phyloP scores from a whole-genome alignment of 2,888 invertebrate species.

The Philereme transversata region DNA sequence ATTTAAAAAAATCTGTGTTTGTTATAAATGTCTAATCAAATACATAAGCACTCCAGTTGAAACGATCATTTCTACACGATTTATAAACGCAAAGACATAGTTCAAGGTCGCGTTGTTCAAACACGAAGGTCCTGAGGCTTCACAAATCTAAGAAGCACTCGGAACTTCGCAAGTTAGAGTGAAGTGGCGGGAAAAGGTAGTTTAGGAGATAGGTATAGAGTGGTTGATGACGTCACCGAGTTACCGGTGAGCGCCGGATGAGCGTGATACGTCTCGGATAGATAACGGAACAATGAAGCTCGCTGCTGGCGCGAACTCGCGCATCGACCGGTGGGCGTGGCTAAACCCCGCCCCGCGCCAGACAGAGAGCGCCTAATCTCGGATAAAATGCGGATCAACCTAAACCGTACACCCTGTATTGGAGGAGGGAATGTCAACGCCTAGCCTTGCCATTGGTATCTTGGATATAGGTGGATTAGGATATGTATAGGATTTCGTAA shows the following conservation, averaged over 20 bases:
- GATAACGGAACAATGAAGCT: conserved; percentile 77
- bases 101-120: conserved; percentile 10
- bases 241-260: conserved; percentile 69
- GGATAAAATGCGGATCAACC: conserved; percentile 78
- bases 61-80: too few relatives aligned
- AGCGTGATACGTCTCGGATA: conserved; percentile 73
- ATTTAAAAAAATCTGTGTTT: too few relatives aligned
- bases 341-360: conserved; percentile 72
- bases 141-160: conserved; percentile 1
- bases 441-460: conserved; percentile 76
- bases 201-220: conserved; percentile 3
- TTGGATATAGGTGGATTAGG: conserved; percentile 76
- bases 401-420: conserved; percentile 74
- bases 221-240: conserved; percentile 56
- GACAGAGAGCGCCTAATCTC: conserved; percentile 78
- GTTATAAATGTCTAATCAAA: not conserved
- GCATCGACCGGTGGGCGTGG: conserved; percentile 82
- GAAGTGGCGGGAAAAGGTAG: conserved; percentile 9
- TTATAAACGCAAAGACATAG: not conserved
- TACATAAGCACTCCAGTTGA: too few relatives aligned
- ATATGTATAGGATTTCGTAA: conserved; percentile 53
- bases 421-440: conserved; percentile 76
- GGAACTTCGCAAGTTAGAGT: conserved; percentile 8
- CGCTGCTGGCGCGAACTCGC: conserved; percentile 49
- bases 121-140: conserved; percentile 1